Base-by-base conservation (phyloP, 1,140 invertebrate species). In the Gonatopus flavifemur region DNA sequence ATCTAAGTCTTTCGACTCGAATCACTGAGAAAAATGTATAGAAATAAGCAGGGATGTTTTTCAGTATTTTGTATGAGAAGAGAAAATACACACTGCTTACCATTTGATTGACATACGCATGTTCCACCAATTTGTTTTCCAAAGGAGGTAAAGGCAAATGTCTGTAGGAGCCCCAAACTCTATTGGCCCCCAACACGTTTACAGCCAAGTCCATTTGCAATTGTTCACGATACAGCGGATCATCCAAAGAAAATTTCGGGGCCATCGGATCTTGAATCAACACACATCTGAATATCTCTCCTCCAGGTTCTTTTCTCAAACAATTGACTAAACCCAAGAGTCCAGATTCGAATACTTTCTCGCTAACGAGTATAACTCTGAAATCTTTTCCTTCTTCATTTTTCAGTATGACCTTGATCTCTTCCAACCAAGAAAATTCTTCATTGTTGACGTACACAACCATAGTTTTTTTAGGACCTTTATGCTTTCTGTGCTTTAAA, bases 281-380 rank as follows among this genome's bases (percentile, higher is more conserved):
- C 4, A 89, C 66, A 38, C 83, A 83, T 37, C 80, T 79, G 5
- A 84, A 69, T 22, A 83, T 70, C 55, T 84, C 80, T 43, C 85
- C 84, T 52, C 83, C 83, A 16, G 86, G 83, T 65, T 91, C 89
- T 63, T 79, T 84, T 46, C 85, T 73, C 2, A 90, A 53, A 64
- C 88, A 90, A 49, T 89, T 89, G 0, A 86, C 81, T n/a, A 96
- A 72, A 13, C 94, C 94, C 15, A 96, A 62, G 15, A 95, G 75
- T 25, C 94, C 93, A 76, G 83, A 90, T 1, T 83, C 69, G n/a
- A 71, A 70, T 48, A 87, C 84, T 52, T 82, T 80, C 70, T 86
- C 81, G 6, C 80, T 75, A 33, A 84, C 82, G 0, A 88, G 58
- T 6, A 88, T 64, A 15, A 86, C 56, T 57, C 67, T 66, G 7